Percentiles rank a stretch among this genome's conserved stretches.
Evolutionary conservation across 1,140 invertebrate genomes (phyloP).

Genomic region (Ctenoplectra terminalis): DNA sequence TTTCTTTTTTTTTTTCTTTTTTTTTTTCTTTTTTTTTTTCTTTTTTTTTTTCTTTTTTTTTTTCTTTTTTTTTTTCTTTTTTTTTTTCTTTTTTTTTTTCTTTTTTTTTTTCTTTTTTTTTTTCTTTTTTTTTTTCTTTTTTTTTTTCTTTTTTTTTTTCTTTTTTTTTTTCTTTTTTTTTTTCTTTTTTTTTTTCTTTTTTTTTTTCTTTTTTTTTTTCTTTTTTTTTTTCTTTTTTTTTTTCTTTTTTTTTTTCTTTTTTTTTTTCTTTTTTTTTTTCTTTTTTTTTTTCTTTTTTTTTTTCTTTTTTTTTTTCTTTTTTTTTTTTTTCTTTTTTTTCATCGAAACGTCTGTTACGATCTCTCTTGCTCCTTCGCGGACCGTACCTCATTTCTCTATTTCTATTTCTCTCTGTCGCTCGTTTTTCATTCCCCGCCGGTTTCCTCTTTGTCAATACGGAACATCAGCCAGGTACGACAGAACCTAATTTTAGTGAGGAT

Average conservation of each 20-base stretch:
- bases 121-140: neutral
- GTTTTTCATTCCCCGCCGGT: neutral
- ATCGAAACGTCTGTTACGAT: constrained; percentile 30
- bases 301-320: too few relatives aligned
- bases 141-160: too few relatives aligned
- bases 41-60: too few relatives aligned
- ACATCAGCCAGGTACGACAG: constrained; percentile 21
- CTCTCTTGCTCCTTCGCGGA: neutral
- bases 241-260: too few relatives aligned
- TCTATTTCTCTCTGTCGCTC: neutral
- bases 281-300: too few relatives aligned
- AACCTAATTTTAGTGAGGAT: constrained; percentile 45
- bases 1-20: too few relatives aligned
- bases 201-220: neutral
- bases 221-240: too few relatives aligned
- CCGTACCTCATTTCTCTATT: too few relatives aligned
- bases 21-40: neutral
- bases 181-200: too few relatives aligned
- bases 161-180: neutral
- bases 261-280: neutral
- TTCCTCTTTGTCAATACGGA: constrained; percentile 21
- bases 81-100: too few relatives aligned
- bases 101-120: too few relatives aligned
- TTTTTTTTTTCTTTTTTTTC: neutral
- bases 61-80: neutral